Percentiles rank a stretch among this genome's conserved stretches.
phyloP scores from a whole-genome alignment of 2,888 invertebrate species.

The Andrena chrysosceles region DNA sequence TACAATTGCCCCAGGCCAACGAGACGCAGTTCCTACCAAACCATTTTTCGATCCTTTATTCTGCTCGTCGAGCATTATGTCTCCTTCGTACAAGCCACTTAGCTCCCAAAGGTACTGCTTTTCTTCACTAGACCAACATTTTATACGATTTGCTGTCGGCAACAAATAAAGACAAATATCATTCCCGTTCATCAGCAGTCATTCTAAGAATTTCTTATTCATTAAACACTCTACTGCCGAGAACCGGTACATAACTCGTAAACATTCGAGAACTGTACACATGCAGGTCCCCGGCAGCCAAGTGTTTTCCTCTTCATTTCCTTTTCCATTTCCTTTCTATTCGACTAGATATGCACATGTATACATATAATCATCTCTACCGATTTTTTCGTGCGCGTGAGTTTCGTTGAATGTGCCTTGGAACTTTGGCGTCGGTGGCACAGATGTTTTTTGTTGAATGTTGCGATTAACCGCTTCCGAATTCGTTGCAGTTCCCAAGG shows the following conservation, averaged over 20 bases:
- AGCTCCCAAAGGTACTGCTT: conserved; percentile 86
- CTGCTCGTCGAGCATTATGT: conserved; percentile 86
- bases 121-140: conserved; percentile 85
- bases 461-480: background rate
- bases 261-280: no score
- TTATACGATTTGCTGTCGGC: conserved; percentile 73
- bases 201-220: no score
- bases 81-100: conserved; percentile 87
- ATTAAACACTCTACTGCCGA: no score
- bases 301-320: no score
- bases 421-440: conserved; percentile 72
- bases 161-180: background rate
- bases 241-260: no score
- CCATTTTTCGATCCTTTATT: conserved; percentile 83
- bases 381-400: conserved; percentile 70
- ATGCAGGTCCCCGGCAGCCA: no score
- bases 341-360: background rate
- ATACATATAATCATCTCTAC: conserved; percentile 47
- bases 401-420: conserved; percentile 63
- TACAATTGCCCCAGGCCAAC: conserved; percentile 87
- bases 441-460: conserved; percentile 17
- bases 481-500: background rate
- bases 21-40: conserved; percentile 83
- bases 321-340: background rate
- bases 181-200: no score